phyloP scores from a whole-genome alignment of 2,113 vertebrate species.

The Sander lucioperca region DNA sequence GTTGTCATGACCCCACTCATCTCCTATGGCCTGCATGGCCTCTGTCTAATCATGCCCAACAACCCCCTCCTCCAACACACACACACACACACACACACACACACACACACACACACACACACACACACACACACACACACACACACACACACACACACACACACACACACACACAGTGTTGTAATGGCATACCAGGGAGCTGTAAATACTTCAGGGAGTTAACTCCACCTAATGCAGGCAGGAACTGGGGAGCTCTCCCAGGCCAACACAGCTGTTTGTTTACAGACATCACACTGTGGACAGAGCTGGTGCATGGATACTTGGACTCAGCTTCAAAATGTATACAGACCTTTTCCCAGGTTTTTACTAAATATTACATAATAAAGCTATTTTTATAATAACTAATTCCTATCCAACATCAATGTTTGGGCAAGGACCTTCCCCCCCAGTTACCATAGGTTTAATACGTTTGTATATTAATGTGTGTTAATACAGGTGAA shows the following conservation, averaged over 20 bases:
- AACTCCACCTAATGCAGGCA: conserved; percentile 80
- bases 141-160: conserved; percentile 38
- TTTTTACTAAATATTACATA: conserved; percentile 26
- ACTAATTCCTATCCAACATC: not conserved
- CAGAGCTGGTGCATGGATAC: conserved; percentile 58
- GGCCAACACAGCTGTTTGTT: conserved; percentile 81
- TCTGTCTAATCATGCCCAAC: conserved; percentile 71
- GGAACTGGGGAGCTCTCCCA: conserved; percentile 72
- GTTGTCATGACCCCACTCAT: conserved; percentile 73
- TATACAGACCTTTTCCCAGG: conserved; percentile 19
- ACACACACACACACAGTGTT: conserved; percentile 59
- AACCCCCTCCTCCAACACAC: conserved; percentile 20
- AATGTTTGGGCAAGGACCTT: not conserved
- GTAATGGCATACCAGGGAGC: conserved; percentile 82
- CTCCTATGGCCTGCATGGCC: conserved; percentile 50
- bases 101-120: conserved; percentile 2
- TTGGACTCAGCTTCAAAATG: conserved; percentile 57
- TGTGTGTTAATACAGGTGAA: not conserved
- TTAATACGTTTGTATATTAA: not conserved
- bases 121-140: conserved; percentile 22
- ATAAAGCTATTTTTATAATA: conserved; percentile 15
- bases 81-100: conserved; percentile 12
- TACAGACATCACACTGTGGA: conserved; percentile 67
- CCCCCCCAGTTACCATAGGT: not conserved
- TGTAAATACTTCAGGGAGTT: conserved; percentile 82